A percentile compares a stretch with the other conserved stretches of the same genome.
These are phyloP conservation scores for Spea hammondii DNA, from an alignment of 2,797 vertebrate species.

Conservation along the genomic window DNA sequence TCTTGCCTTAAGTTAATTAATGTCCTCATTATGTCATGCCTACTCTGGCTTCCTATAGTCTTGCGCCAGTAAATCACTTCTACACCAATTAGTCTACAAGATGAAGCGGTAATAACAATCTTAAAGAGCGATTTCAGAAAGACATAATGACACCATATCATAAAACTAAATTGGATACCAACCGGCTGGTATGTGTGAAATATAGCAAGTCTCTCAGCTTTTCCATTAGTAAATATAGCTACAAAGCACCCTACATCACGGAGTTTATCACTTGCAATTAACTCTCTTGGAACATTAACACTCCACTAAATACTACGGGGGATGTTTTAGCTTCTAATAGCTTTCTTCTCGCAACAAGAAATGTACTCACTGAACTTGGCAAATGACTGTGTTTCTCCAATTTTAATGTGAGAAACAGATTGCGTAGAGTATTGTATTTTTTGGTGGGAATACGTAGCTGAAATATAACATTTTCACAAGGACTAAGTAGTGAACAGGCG, in stretches of 20 bases:
- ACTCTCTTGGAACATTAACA: slow-evolving; percentile 27
- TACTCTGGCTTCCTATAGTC: slow-evolving; percentile 56
- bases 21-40: slow-evolving; percentile 63
- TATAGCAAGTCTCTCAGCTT: slow-evolving; percentile 20
- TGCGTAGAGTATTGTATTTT: slow-evolving; percentile 25
- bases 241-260: slow-evolving; percentile 4
- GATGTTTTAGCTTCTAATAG: slow-evolving; percentile 18
- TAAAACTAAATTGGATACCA: slow-evolving; percentile 51
- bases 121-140: slow-evolving; percentile 43
- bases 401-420: slow-evolving; percentile 38
- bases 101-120: slow-evolving; percentile 53
- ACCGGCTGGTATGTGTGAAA: slow-evolving; percentile 29
- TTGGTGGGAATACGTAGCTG: slow-evolving; percentile 21
- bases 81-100: slow-evolving; percentile 50
- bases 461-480: slow-evolving; percentile 7
- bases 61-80: slow-evolving; percentile 58
- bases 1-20: slow-evolving; percentile 63
- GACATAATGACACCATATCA: slow-evolving; percentile 46
- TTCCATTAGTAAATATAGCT: slow-evolving; percentile 41
- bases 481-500: no score
- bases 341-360: slow-evolving; percentile 19
- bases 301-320: slow-evolving; percentile 2
- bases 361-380: slow-evolving; percentile 9
- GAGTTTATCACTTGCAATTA: slow-evolving; percentile 30
- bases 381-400: neutral